These are phyloP conservation scores for Globodera ellingtonae DNA, from an alignment of 1,140 invertebrate genomes.

Conservation along the genomic window DNA sequence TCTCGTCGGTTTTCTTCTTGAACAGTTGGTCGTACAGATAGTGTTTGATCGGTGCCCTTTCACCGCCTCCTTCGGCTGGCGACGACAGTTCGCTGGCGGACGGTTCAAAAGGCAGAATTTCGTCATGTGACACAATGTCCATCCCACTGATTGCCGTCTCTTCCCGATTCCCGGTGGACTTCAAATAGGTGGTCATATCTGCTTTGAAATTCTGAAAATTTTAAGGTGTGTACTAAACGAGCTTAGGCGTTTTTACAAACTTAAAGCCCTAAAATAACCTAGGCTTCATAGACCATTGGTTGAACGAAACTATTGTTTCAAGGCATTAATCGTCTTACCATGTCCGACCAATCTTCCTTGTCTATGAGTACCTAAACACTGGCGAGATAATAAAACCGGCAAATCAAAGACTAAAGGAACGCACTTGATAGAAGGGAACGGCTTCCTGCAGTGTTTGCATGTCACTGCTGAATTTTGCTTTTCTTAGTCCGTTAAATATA, in stretches of 20 bases:
- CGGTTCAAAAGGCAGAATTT: constrained; percentile 51
- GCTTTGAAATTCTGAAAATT: constrained; percentile 50
- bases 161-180: constrained; percentile 29
- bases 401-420: not conserved
- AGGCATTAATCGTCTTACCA: constrained; percentile 38
- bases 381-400: not conserved
- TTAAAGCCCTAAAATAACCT: too few relatives aligned
- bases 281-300: too few relatives aligned
- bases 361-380: constrained; percentile 56
- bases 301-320: not conserved
- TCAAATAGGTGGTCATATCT: constrained; percentile 56
- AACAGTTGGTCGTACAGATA: constrained; percentile 12
- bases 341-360: constrained; percentile 54
- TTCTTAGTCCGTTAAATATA: not conserved
- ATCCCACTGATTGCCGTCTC: constrained; percentile 55
- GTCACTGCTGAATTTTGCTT: not conserved
- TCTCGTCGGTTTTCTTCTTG: not conserved
- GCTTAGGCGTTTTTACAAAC: too few relatives aligned
- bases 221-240: too few relatives aligned
- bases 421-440: constrained; percentile 5
- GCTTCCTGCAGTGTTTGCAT: constrained; percentile 1
- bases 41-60: not conserved
- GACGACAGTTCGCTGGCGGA: constrained; percentile 13
- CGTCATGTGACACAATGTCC: constrained; percentile 57
- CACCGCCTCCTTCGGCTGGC: not conserved